Percentiles rank a stretch among this genome's conserved stretches.
These are phyloP conservation scores for Dipodomys ordii DNA, from an alignment of 2,113 vertebrate species.

Conservation along the genomic window DNA sequence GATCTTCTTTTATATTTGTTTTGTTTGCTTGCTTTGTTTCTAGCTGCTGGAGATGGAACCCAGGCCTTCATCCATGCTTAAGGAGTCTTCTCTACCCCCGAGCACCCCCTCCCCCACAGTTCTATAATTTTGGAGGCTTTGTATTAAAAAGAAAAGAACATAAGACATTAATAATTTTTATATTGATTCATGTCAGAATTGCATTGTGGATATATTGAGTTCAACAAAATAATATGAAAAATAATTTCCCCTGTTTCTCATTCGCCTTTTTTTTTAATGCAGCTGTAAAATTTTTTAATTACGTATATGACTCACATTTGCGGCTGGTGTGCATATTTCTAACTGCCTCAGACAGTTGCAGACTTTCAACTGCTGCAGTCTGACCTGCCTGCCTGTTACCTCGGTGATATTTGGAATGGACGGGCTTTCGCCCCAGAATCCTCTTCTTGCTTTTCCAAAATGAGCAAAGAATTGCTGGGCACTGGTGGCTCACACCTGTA, in stretches of 20 bases:
- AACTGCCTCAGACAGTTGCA: not conserved
- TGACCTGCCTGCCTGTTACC: not conserved
- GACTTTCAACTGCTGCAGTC: not conserved
- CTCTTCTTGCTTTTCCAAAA: not conserved
- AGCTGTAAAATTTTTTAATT: not conserved
- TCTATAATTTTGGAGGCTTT: not conserved
- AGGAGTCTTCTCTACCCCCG: too few species aligned
- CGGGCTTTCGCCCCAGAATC: not conserved
- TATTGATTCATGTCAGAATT: not conserved
- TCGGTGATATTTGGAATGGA: not conserved
- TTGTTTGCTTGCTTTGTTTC: too few species aligned
- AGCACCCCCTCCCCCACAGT: too few species aligned
- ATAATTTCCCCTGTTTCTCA: slow-evolving; percentile 40
- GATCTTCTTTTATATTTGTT: too few species aligned
- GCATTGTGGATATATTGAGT: not conserved
- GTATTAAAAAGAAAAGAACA: not conserved
- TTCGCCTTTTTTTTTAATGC: not conserved
- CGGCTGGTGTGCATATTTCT: not conserved
- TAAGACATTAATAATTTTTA: not conserved
- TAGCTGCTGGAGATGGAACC: too few species aligned
- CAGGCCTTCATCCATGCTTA: too few species aligned
- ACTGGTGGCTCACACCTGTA: not conserved
- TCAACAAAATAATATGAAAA: not conserved
- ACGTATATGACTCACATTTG: not conserved
- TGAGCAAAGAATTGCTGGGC: slow-evolving; percentile 2